These are phyloP conservation scores for Cyaniris semiargus DNA, from an alignment of 2,888 invertebrate species.

Conservation along the genomic window DNA sequence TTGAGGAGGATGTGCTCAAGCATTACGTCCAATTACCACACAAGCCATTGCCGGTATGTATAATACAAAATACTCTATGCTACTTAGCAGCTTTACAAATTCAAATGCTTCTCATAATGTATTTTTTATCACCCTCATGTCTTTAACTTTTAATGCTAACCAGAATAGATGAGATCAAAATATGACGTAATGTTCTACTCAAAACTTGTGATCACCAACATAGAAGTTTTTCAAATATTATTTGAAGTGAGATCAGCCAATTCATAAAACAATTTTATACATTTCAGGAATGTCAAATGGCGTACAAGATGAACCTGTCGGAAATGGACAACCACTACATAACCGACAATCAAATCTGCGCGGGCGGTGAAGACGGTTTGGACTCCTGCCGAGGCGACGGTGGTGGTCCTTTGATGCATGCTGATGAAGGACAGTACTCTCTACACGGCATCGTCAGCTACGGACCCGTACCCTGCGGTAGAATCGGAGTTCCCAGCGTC, in stretches of 20 bases:
- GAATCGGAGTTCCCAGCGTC: constrained; percentile 43
- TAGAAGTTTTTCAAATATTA: neutral
- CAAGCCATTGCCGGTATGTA: constrained; percentile 40
- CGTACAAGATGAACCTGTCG: constrained; percentile 36
- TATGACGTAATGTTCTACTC: neutral
- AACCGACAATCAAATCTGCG: constrained; percentile 47
- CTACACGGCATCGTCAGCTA: constrained; percentile 45
- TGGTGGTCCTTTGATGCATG: constrained; percentile 82
- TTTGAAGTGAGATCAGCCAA: neutral
- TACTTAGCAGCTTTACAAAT: neutral
- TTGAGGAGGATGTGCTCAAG: constrained; percentile 49
- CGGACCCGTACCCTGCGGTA: constrained; percentile 43
- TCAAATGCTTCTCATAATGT: no score
- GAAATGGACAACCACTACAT: constrained; percentile 37
- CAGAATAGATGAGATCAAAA: neutral
- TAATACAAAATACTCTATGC: neutral
- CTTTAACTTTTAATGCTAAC: neutral
- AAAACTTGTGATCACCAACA: neutral
- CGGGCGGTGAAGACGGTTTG: constrained; percentile 71
- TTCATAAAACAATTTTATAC: neutral
- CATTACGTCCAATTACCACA: constrained; percentile 47
- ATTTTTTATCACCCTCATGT: no score
- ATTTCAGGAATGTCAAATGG: constrained; percentile 41
- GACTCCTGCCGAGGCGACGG: constrained; percentile 86
- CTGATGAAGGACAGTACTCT: constrained; percentile 38